These are phyloP conservation scores for Labroides dimidiatus DNA, from an alignment of 2,797 vertebrate species.

Conservation along the genomic window DNA sequence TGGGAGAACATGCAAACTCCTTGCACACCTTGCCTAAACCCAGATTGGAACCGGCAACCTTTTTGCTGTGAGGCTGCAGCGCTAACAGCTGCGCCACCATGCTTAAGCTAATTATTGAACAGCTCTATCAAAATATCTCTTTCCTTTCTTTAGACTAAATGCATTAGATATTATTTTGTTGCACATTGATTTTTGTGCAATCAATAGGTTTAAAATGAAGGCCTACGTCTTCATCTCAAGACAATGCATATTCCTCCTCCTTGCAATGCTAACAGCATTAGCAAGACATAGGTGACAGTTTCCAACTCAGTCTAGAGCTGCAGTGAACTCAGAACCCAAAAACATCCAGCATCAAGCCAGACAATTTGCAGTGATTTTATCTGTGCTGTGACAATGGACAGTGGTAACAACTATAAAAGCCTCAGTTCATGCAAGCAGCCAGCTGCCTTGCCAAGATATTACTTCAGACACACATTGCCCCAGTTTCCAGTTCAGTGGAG, in stretches of 20 bases:
- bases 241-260: neutral
- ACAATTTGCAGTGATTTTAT: neutral
- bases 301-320: neutral
- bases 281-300: neutral
- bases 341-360: neutral
- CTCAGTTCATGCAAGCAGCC: conserved; percentile 26
- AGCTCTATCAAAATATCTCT: no score
- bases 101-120: no score
- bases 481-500: conserved; percentile 32
- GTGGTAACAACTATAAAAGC: neutral
- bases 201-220: no score
- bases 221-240: no score
- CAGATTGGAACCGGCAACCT: no score
- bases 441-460: conserved; percentile 25
- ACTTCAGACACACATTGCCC: conserved; percentile 27
- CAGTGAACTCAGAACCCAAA: neutral
- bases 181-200: no score
- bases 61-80: no score
- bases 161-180: no score
- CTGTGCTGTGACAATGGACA: conserved; percentile 2
- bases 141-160: no score
- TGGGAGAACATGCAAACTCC: no score
- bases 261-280: neutral
- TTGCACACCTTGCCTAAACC: no score
- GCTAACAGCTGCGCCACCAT: no score